Base-by-base conservation (phyloP, 2,888 invertebrate species). In the Eilema griseolum region DNA sequence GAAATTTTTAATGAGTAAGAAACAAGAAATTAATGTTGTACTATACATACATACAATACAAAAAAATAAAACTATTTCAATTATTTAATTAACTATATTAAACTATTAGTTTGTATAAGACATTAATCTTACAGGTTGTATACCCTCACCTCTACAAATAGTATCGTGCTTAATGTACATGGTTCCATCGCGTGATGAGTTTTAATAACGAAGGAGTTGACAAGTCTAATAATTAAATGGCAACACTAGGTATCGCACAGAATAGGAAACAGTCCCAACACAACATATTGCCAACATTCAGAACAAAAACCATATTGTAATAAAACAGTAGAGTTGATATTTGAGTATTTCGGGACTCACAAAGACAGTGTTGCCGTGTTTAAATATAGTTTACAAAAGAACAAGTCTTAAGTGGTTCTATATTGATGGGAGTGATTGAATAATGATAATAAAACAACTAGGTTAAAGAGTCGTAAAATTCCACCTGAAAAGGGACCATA, bases 191-290 rank as follows among this genome's bases (percentile, higher is more conserved):
- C 83, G 83, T 83, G 83, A 75, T 63, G 68, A 67, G 62, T 60
- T 61, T 70, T 70, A 52, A 77, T 81, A 80, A 77, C 75, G 72
- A 78, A 77, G 67, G 71, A 83, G 83, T 81, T 78, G 80, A 80
- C 79, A 83, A 80, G 72, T 70, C 69, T 31, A 60, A 83, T 79
- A 81, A 83, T 83, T 83, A 83, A 81, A 80, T 74, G 75, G 75
- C 73, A 72, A 71, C 72, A 78, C 76, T 72, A 72, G 67, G 68
- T 61, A 70, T 68, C 75, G 66, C 71, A 72, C 70, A 69, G 61
- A 64, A 71, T 74, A 75, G 70, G 74, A 66, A 79, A 74, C 77
- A 78, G 77, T 77, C 69, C 77, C 61, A 74, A 65, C 28, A n/a
- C 26, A 24, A 59, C 23, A n/a, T n/a, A n/a, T n/a, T 31, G 12